Percentiles rank a stretch among this genome's conserved stretches.
Conservation (phyloP, 2,888 invertebrate genomes). For the Chirona hameri region DNA sequence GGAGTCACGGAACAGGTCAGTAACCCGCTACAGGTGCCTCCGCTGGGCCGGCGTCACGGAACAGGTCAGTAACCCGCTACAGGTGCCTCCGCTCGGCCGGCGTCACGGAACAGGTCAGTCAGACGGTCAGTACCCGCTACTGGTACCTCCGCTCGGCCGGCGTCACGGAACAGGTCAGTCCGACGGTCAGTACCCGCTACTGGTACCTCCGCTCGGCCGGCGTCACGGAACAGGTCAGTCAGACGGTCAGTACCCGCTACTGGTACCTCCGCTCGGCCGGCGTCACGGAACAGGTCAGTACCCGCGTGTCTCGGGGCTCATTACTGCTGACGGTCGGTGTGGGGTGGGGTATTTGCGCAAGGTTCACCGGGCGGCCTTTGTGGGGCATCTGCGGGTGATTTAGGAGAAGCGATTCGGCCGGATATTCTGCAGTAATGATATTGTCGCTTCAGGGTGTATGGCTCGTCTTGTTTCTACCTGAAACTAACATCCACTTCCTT, state of each 20-base stretch:
- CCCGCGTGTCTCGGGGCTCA: no score
- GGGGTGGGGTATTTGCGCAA: neutral
- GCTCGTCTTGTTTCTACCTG: no score
- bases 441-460: no score
- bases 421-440: no score
- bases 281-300: conserved; percentile 50
- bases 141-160: conserved; percentile 74
- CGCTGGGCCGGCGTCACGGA: conserved; percentile 62
- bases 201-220: conserved; percentile 74
- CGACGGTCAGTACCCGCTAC: no score
- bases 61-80: conserved; percentile 55
- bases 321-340: neutral
- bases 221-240: conserved; percentile 56
- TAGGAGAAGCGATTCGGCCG: no score
- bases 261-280: conserved; percentile 74
- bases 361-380: no score
- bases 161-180: conserved; percentile 56
- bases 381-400: no score
- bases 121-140: no score
- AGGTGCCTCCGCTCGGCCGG: conserved; percentile 74
- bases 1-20: conserved; percentile 52
- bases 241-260: no score
- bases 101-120: conserved; percentile 56
- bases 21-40: conserved; percentile 71
- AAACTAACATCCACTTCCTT: no score